Evolutionary conservation across 2,113 vertebrate species (phyloP), one percentile per base, ranked within the genome.

Genomic region (Apeltes quadracus): DNA sequence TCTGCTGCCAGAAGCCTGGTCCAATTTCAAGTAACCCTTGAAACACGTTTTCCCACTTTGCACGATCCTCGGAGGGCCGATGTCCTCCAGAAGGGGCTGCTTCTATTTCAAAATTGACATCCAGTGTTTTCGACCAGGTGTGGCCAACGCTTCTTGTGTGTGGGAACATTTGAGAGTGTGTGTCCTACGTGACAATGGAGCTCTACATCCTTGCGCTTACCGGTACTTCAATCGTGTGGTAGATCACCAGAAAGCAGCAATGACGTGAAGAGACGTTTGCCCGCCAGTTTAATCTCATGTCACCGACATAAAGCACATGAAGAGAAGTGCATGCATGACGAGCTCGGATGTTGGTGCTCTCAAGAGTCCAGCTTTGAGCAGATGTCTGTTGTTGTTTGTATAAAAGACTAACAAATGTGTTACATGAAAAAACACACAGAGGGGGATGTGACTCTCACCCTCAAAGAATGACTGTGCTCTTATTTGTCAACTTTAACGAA

Each of bases 201-300:
- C 39, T 48, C 5, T 22, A 38, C 69, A 29, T 66, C 27, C 69
- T 29, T 11, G 3, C 0, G 7, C 61, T 2, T n/a, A 29, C 51
- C 2, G 2, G 46, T 32, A 32, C 50, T 72, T 67, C 62, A 76
- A 36, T 50, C 27, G 34, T 62, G 15, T 29, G 78, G 75, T 78
- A 75, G 75, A 71, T 74, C 70, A 61, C 46, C 69, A 58, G 53
- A 44, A 66, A 59, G 69, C 43, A 32, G 58, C 14, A 0, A 5
- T 27, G 25, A 72, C 36, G 12, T 20, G 56, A 66, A 4, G 57
- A 57, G 62, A 62, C 70, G 11, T 56, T 20, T 50, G 39, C 67
- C 57, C 64, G 63, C 54, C 55, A 29, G 32, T 48, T 18, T 72
- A 38, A 62, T 68, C 68, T 56, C 66, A 54, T 20, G 59, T 22